Base-by-base conservation (phyloP, 2,888 invertebrate species). In the Pheosia gnoma region DNA sequence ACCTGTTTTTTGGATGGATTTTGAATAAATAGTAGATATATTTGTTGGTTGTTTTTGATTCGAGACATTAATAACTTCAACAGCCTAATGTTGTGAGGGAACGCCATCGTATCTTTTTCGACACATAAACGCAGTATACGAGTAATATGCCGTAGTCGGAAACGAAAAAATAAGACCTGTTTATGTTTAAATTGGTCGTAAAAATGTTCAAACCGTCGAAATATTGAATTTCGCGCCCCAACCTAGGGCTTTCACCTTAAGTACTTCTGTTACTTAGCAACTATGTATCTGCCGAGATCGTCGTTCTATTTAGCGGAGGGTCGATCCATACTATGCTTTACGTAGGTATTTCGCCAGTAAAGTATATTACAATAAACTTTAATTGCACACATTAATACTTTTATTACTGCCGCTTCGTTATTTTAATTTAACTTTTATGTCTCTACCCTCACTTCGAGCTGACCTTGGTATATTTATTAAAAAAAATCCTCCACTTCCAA, bases 321-420 rank as follows among this genome's bases (percentile, higher is more conserved):
- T 57, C 58, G 39, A 39, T 39, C 39, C 7, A 39, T 39, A 39
- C 43, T 43, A 43, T 43, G 9, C 43, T 43, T 10, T 43, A 59
- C 37, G 58, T 58, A n/a, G n/a, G n/a, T n/a, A 49, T 49, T 49
- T 5, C n/a, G 7, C 11, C 6, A 45, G 47, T 74, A 59, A 65
- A 60, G 52, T 61, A 62, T 65, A 74, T 65, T 63, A 62, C 63
- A 74, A 63, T 72, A 62, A 71, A 74, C 51, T 74, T 70, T 52
- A 63, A 71, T 65, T 61, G 53, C 47, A 37, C 53, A 36, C 60
- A 67, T 67, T 60, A 70, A 65, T 60, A 57, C 63, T 70, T 53
- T 59, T 65, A 60, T 59, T 64, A 62, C 61, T 62, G 57, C 60
- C 59, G 62, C 25, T 58, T 54, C 38, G 10, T 57, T 60, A 63